Base-by-base conservation (phyloP, 2,113 vertebrate genomes). In the Cynopterus brachyotis region DNA sequence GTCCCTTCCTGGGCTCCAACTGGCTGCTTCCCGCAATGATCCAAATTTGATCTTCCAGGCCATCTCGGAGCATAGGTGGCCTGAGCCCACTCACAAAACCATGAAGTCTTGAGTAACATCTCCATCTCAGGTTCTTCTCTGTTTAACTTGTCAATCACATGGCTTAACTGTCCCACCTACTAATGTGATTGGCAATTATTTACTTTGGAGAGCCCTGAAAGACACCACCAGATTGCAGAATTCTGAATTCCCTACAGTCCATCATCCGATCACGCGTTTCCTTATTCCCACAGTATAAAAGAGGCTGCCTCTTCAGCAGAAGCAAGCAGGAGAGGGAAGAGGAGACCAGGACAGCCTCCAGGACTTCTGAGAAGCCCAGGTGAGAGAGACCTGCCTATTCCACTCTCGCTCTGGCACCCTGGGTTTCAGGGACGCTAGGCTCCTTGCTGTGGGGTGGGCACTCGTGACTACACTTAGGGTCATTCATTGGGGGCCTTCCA, bases 161-260 rank as follows among this genome's bases (percentile, higher is more conserved):
- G 64, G 67, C 94, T 96, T 96, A 92, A 30, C 76, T 2, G 57
- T 45, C 84, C 59, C 66, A 91, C 67, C 92, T 93, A 88, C 79
- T 96, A 95, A 90, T 81, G 20, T 93, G 69, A 91, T 73, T 47
- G 64, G 89, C 85, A 97, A 93, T 97, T 97, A 96, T 98, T 98
- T 97, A 93, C 94, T 80, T 96, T 97, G 96, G 96, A 97, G 92
- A 94, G 76, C 70, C 50, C 70, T 97, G 88, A 92, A 96, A 94
- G 88, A 79, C 19, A 47, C 53, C 66, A 76, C 70, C n/a, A 62
- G 72, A 57, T 50, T 95, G 45, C 81, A 88, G 81, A 96, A 82
- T 83, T 91, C 66, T 57, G 78, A 91, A 91, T 91, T 86, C 83
- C 95, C 95, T 95, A 35, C 47, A 91, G 80, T 20, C 35, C 91